These are phyloP conservation scores for Zaprionus ghesquierei DNA, from an alignment of 1,140 invertebrate species.

Conservation along the genomic window DNA sequence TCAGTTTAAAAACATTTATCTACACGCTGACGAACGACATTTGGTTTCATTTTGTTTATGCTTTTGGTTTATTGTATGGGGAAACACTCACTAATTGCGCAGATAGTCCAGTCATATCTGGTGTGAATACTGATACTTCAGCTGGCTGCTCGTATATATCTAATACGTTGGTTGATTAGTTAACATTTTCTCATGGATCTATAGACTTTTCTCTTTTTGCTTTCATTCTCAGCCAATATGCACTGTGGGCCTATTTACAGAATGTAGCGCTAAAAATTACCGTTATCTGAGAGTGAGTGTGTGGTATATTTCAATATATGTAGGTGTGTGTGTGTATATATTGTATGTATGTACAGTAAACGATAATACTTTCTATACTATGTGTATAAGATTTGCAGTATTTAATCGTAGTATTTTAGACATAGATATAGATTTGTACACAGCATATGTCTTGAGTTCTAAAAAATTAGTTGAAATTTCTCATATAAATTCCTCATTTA, in stretches of 20 bases:
- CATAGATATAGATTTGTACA: slow-evolving; percentile 32
- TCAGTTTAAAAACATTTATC: slow-evolving; percentile 73
- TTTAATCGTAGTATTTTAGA: slow-evolving; percentile 42
- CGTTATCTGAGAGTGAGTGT: background rate
- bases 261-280: background rate
- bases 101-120: slow-evolving; percentile 58
- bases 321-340: slow-evolving; percentile 26
- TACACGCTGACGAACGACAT: slow-evolving; percentile 70
- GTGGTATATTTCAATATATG: slow-evolving; percentile 29
- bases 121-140: slow-evolving; percentile 71
- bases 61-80: slow-evolving; percentile 60
- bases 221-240: slow-evolving; percentile 27
- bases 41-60: background rate
- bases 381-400: slow-evolving; percentile 1
- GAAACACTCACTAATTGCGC: slow-evolving; percentile 61
- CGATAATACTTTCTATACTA: slow-evolving; percentile 11
- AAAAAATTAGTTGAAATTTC: slow-evolving; percentile 59
- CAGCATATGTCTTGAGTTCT: background rate
- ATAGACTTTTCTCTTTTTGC: slow-evolving; percentile 23
- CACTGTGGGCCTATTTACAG: background rate
- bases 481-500: slow-evolving; percentile 63
- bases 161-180: slow-evolving; percentile 66
- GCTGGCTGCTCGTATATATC: slow-evolving; percentile 58
- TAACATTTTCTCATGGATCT: slow-evolving; percentile 67
- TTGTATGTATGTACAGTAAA: slow-evolving; percentile 55